Conservation (phyloP, 2,888 invertebrate species). For the Chymomyza caudatula region DNA sequence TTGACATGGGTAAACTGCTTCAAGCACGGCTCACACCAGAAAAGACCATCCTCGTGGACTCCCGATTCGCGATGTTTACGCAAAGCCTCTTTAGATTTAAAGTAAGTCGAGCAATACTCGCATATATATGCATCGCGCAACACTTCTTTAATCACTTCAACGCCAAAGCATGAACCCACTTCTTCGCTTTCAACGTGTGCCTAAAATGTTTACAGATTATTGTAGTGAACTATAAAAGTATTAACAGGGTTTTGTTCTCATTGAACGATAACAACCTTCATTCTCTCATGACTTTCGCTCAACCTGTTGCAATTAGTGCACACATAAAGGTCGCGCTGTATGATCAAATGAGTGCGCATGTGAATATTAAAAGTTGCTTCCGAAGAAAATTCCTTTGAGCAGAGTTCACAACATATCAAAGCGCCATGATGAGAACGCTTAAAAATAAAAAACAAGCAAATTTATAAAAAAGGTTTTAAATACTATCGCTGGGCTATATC, state of each 20-base stretch:
- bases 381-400: conserved; percentile 62
- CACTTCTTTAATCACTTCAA: conserved; percentile 38
- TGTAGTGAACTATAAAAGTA: not conserved
- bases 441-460: not conserved
- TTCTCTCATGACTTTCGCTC: conserved; percentile 41
- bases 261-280: conserved; percentile 55
- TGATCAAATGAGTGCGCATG: conserved; percentile 67
- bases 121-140: conserved; percentile 64
- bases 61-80: conserved; percentile 64
- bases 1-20: conserved; percentile 55
- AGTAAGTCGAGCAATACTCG: conserved; percentile 73
- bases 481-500: conserved; percentile 6
- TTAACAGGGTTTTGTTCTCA: too few relatives aligned
- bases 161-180: conserved; percentile 34
- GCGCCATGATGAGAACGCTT: conserved; percentile 50
- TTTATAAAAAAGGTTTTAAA: not conserved
- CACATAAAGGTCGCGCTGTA: conserved; percentile 51
- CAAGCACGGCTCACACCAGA: conserved; percentile 52
- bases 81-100: conserved; percentile 52
- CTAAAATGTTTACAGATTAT: not conserved
- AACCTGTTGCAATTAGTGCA: conserved; percentile 71
- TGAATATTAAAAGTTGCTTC: conserved; percentile 59
- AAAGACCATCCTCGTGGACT: conserved; percentile 56
- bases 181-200: conserved; percentile 26
- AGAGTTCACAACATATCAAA: conserved; percentile 61